Percentiles rank a stretch among this genome's conserved stretches.
phyloP scores from a whole-genome alignment of 1,140 invertebrate genomes.

The Myzus persicae region DNA sequence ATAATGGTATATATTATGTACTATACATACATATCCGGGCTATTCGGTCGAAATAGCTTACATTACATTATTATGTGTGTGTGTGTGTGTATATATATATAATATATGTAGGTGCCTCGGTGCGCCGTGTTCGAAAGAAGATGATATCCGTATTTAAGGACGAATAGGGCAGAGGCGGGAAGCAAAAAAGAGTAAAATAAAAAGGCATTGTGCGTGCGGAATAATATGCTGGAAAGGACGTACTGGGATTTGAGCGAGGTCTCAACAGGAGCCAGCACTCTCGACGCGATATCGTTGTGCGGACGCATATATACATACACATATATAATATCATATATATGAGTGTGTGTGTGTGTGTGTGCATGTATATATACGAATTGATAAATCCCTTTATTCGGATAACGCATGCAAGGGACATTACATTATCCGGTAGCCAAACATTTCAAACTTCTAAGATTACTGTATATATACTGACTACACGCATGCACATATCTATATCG shows the following conservation, averaged over 20 bases:
- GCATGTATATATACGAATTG: not conserved
- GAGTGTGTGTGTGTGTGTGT: not conserved
- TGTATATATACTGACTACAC: not conserved
- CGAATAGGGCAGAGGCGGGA: not conserved
- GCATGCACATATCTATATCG: too few relatives aligned
- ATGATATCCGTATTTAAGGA: not conserved
- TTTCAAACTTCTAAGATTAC: constrained; percentile 35
- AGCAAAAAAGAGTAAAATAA: constrained; percentile 5
- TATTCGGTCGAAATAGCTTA: not conserved
- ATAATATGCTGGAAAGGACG: constrained; percentile 30
- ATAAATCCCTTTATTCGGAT: constrained; percentile 35
- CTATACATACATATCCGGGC: too few relatives aligned
- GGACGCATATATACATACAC: not conserved
- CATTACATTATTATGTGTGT: not conserved
- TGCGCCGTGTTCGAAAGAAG: not conserved
- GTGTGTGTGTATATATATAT: too few relatives aligned
- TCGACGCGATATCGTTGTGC: not conserved
- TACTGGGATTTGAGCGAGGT: constrained; percentile 43
- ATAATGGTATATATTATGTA: too few relatives aligned
- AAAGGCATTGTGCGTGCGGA: not conserved
- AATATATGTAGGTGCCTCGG: not conserved
- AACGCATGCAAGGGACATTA: constrained; percentile 24
- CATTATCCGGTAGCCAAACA: not conserved
- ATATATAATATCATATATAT: constrained; percentile 16
- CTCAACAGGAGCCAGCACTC: constrained; percentile 47